Conservation (phyloP, 2,113 vertebrate genomes). For the Pygathrix nemaeus region DNA sequence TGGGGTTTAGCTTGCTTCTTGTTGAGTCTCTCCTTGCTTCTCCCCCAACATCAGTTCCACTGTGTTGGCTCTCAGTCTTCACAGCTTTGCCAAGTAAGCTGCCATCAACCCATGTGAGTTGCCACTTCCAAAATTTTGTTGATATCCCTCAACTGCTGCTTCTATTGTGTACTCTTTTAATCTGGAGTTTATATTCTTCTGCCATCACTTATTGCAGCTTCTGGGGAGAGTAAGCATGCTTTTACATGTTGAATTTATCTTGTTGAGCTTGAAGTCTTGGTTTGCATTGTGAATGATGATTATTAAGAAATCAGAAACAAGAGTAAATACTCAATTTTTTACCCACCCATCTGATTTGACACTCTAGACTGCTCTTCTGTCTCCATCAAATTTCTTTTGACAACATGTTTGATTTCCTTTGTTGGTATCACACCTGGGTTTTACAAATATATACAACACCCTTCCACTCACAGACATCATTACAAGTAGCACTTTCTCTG, state of each 20-base stretch:
- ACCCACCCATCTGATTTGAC: neutral
- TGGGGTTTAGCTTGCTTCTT: neutral
- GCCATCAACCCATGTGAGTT: neutral
- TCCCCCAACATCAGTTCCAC: neutral
- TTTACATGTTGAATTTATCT: neutral
- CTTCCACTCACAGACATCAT: neutral
- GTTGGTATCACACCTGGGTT: neutral
- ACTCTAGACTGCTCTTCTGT: neutral
- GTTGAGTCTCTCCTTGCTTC: neutral
- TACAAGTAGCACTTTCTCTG: neutral
- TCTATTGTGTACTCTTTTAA: rapidly evolving
- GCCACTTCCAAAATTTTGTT: neutral
- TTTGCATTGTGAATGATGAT: neutral
- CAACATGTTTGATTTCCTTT: neutral
- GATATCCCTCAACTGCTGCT: neutral
- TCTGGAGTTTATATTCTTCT: neutral
- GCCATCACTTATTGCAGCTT: neutral
- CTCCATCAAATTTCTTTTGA: neutral
- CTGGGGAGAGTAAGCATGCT: neutral
- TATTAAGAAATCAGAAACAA: neutral
- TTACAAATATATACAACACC: neutral
- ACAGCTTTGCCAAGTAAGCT: neutral
- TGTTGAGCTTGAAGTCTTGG: neutral
- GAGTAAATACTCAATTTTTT: neutral
- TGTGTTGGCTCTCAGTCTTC: neutral